Base-by-base conservation (phyloP, 2,797 vertebrate genomes). In the Syngnathus acus region DNA sequence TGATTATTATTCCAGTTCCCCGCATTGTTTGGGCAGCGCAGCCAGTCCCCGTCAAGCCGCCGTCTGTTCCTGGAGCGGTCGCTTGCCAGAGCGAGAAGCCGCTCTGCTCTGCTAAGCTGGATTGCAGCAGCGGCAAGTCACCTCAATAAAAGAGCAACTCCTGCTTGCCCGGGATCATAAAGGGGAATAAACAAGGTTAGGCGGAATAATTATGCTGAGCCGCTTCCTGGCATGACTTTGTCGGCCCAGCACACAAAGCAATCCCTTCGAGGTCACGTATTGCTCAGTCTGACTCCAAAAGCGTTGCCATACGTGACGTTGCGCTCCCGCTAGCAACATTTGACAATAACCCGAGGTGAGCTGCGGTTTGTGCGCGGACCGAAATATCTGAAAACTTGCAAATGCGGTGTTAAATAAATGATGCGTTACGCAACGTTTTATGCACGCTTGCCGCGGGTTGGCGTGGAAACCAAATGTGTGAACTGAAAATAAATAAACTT, bases 61-160 rank as follows among this genome's bases (percentile, higher is more conserved):
- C 40, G 55, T 80, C 76, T 84, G 82, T 84, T 83, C 86, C 78
- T 73, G 79, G 70, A 48, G 62, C 45, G 4, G 9, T 69, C 17
- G 77, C 72, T 43, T 83, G 85, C 84, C 86, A 81, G 67, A 72
- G 76, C 72, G 72, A 81, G 72, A 81, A 81, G 72, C 77, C 72
- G 62, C 68, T 72, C 63, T 42, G 74, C 67, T 40, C 66, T 72
- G 71, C 79, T 85, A 84, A 80, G 85, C 78, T 80, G 79, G 82
- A 82, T 83, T 77, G 76, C 48, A 47, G 45, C 45, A 75, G 74
- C 70, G 76, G n/a, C 48, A 70, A 65, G 66, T 71, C 73, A 81
- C 82, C 78, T 84, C 82, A 86, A 88, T 89, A 89, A 90, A 89
- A 84, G 65, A 77, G 81, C 77, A 81, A 84, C 80, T 84, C 78